Evolutionary conservation across 2,797 vertebrate species (phyloP).

Genomic region (Danio jaintianensis): DNA sequence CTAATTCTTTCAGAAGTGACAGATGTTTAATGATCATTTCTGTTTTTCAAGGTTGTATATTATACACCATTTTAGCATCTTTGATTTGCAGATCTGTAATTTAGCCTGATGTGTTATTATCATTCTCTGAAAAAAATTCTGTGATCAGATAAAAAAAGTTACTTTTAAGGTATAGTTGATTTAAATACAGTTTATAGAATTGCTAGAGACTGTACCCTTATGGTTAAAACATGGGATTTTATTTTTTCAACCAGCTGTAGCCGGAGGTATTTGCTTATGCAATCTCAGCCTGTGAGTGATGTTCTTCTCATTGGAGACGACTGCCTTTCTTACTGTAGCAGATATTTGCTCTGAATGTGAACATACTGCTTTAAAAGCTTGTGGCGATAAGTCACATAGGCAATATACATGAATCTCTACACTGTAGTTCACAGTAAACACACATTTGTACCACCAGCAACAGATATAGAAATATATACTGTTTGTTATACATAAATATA

Average conservation of each 20-base stretch:
- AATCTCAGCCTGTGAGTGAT: constrained; percentile 30
- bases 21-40: no score
- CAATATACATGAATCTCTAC: background rate
- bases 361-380: constrained; percentile 22
- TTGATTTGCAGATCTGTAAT: constrained; percentile 40
- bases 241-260: constrained; percentile 1
- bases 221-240: constrained; percentile 18
- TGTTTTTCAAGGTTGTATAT: no score
- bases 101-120: constrained; percentile 31
- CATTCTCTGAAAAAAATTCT: background rate
- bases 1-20: no score
- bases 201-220: constrained; percentile 4
- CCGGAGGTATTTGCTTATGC: constrained; percentile 24
- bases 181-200: background rate
- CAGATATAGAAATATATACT: background rate
- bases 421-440: constrained; percentile 7
- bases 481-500: no score
- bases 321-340: constrained; percentile 12
- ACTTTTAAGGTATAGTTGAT: background rate
- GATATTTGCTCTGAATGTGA: constrained; percentile 28
- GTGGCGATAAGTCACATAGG: background rate
- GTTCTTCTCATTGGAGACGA: constrained; percentile 22
- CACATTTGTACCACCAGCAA: background rate
- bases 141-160: no score
- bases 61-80: background rate